phyloP scores from a whole-genome alignment of 2,888 invertebrate genomes.

The Miltochrista miniata region DNA sequence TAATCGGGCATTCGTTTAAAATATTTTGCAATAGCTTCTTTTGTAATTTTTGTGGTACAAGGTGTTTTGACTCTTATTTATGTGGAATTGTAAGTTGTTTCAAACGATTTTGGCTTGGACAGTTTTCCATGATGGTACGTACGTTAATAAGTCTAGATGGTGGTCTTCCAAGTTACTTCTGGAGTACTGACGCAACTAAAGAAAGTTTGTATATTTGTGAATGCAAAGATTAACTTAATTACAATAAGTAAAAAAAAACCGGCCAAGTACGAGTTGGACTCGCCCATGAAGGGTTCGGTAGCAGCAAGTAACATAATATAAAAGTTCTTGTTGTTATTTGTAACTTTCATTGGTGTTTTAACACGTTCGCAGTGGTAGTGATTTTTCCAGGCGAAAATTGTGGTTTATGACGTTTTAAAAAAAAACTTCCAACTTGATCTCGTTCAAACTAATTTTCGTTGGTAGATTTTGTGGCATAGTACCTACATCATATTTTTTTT shows the following conservation, averaged over 20 bases:
- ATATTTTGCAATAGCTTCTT: conserved; percentile 45
- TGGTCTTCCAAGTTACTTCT: conserved; percentile 44
- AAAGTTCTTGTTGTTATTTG: too few species aligned
- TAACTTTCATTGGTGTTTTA: too few species aligned
- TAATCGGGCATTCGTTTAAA: conserved; percentile 66
- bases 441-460: too few species aligned
- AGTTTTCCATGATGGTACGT: conserved; percentile 30
- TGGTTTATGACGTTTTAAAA: too few species aligned
- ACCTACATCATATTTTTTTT: too few species aligned
- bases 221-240: conserved; percentile 49
- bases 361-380: too few species aligned
- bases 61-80: conserved; percentile 10
- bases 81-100: not conserved
- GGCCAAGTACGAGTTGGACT: too few species aligned
- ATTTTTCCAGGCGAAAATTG: too few species aligned
- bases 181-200: conserved; percentile 44
- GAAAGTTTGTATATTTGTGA: conserved; percentile 45
- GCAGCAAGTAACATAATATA: too few species aligned
- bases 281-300: too few species aligned
- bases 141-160: conserved; percentile 6
- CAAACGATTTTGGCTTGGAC: not conserved
- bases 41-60: not conserved
- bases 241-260: conserved; percentile 23
- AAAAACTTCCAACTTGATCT: too few species aligned
- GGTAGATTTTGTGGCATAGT: too few species aligned